Conservation (phyloP, 2,888 invertebrate genomes). For the Troides aeacus region DNA sequence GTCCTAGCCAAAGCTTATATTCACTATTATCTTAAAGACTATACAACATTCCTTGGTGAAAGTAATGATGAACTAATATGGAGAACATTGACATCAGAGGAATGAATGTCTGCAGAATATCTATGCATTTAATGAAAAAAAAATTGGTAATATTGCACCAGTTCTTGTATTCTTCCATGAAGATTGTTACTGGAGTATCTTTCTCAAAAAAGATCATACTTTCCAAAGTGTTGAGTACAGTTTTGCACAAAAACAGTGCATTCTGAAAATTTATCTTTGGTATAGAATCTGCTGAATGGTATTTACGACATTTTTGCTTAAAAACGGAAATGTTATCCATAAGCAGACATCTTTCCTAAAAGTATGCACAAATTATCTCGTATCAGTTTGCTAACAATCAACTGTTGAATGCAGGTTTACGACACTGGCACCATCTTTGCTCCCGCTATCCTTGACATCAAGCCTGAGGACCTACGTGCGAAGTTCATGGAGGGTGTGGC, state of each 20-base stretch:
- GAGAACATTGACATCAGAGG: no score
- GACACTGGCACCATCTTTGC: constrained; percentile 99
- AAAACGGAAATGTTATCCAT: constrained; percentile 32
- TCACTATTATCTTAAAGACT: no score
- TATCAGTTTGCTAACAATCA: neutral
- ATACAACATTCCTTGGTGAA: no score
- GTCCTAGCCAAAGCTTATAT: no score
- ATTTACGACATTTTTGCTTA: constrained; percentile 33
- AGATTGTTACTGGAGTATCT: neutral
- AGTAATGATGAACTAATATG: no score
- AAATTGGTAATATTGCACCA: no score
- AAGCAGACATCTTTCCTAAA: constrained; percentile 36
- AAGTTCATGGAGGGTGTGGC: constrained; percentile 96
- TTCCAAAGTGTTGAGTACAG: constrained; percentile 78
- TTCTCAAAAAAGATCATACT: constrained; percentile 54
- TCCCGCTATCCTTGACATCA: constrained; percentile 98
- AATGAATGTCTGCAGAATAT: no score
- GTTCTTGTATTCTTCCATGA: no score
- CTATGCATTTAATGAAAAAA: no score
- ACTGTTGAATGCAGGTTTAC: constrained; percentile 86
- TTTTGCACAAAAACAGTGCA: constrained; percentile 47
- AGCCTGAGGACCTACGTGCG: constrained; percentile 94
- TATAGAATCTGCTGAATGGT: constrained; percentile 48
- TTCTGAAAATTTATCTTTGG: constrained; percentile 77
- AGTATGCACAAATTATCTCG: neutral